phyloP scores from a whole-genome alignment of 2,113 vertebrate genomes.

The Scatophagus argus region DNA sequence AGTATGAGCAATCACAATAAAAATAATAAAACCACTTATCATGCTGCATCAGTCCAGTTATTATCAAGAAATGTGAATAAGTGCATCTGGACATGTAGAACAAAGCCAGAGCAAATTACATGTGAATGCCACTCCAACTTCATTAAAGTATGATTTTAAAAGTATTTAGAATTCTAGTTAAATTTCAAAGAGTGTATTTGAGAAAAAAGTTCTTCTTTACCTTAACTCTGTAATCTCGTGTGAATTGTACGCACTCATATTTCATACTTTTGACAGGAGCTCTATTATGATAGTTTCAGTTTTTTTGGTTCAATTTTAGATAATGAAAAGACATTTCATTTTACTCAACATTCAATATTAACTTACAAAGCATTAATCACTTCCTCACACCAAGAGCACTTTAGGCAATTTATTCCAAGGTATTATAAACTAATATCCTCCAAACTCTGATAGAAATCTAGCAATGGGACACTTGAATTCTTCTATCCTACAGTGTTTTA shows the following conservation, averaged over 20 bases:
- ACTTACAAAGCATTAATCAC: constrained; percentile 27
- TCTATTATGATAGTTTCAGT: constrained; percentile 19
- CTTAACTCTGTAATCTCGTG: constrained; percentile 12
- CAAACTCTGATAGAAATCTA: constrained; percentile 11
- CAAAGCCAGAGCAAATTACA: not conserved
- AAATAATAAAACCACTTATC: not conserved
- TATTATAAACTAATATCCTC: constrained; percentile 19
- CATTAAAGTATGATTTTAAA: constrained; percentile 8
- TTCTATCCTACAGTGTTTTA: constrained; percentile 5
- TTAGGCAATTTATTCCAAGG: constrained; percentile 23
- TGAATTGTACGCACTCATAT: not conserved
- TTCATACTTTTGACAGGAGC: constrained; percentile 25
- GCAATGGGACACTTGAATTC: not conserved
- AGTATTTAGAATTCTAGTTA: not conserved
- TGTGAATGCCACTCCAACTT: not conserved
- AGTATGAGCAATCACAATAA: not conserved
- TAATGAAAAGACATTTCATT: constrained; percentile 42
- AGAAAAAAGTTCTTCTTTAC: not conserved
- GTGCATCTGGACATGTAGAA: not conserved
- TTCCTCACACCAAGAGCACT: constrained; percentile 33
- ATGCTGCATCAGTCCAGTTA: not conserved
- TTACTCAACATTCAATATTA: constrained; percentile 36
- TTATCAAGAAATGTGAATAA: not conserved
- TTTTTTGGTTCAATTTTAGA: constrained; percentile 13
- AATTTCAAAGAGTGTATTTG: constrained; percentile 1